These are phyloP conservation scores for Nomada fucata DNA, from an alignment of 2,888 invertebrate species.

Conservation along the genomic window DNA sequence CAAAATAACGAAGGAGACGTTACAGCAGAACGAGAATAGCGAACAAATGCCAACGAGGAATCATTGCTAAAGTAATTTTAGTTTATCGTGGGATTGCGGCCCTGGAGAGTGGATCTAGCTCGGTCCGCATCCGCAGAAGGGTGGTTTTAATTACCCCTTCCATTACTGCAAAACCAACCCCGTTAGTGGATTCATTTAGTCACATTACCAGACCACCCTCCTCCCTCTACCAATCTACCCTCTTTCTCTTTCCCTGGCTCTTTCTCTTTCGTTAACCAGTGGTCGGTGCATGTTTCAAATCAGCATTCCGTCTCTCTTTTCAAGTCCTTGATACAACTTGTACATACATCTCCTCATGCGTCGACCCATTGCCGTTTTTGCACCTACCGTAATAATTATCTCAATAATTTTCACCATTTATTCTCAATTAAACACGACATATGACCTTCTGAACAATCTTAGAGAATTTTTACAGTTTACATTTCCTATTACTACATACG, in stretches of 20 bases:
- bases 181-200: slow-evolving; percentile 84
- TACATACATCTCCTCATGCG: slow-evolving; percentile 38
- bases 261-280: slow-evolving; percentile 52
- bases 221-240: slow-evolving; percentile 23
- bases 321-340: slow-evolving; percentile 52
- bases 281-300: slow-evolving; percentile 59
- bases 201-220: slow-evolving; percentile 77
- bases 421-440: too few relatives aligned
- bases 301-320: slow-evolving; percentile 58
- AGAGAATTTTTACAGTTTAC: too few relatives aligned
- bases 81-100: slow-evolving; percentile 60
- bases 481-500: too few relatives aligned
- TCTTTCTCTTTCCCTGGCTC: slow-evolving; percentile 46
- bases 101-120: slow-evolving; percentile 60
- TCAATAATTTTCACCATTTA: too few relatives aligned
- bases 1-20: background rate
- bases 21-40: background rate
- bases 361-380: slow-evolving; percentile 18
- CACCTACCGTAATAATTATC: too few relatives aligned
- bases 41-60: background rate
- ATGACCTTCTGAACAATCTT: too few relatives aligned
- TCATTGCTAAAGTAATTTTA: slow-evolving; percentile 52
- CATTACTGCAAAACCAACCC: slow-evolving; percentile 80
- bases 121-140: slow-evolving; percentile 72
- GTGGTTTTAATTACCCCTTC: slow-evolving; percentile 83